Evolutionary conservation across 2,113 vertebrate species (phyloP).

Genomic region (Lepisosteus osseus): DNA sequence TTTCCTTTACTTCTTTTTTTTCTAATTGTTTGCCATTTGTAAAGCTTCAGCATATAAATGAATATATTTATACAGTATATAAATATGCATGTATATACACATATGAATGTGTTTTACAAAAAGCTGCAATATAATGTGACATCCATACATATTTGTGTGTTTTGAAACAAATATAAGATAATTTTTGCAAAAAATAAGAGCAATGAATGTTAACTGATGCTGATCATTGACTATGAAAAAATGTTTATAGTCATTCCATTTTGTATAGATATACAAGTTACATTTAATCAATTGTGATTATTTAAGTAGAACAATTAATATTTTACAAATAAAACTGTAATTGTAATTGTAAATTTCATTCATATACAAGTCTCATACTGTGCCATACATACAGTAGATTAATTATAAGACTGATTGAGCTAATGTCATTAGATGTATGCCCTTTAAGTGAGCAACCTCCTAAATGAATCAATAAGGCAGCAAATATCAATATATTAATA

Average conservation of each 20-base stretch:
- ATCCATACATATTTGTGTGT: too few species aligned
- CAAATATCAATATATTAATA: conserved; percentile 6
- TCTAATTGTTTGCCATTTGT: too few species aligned
- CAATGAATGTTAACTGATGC: neutral
- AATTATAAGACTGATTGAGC: neutral
- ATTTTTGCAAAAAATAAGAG: neutral
- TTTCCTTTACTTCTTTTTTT: too few species aligned
- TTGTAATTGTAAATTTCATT: neutral
- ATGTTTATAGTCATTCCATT: neutral
- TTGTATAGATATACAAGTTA: neutral
- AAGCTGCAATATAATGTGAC: too few species aligned
- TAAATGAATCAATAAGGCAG: neutral
- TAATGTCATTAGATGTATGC: neutral
- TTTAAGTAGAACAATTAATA: neutral
- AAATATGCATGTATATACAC: conserved; percentile 4
- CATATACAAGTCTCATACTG: neutral
- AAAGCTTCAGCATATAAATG: neutral
- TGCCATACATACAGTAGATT: neutral
- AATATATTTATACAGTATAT: neutral
- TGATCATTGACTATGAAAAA: neutral
- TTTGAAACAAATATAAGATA: neutral
- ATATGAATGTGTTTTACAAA: neutral
- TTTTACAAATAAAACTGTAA: neutral
- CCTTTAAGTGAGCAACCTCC: neutral
- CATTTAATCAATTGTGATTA: neutral